phyloP scores from a whole-genome alignment of 2,888 invertebrate species.

The Geophilus truncorum region DNA sequence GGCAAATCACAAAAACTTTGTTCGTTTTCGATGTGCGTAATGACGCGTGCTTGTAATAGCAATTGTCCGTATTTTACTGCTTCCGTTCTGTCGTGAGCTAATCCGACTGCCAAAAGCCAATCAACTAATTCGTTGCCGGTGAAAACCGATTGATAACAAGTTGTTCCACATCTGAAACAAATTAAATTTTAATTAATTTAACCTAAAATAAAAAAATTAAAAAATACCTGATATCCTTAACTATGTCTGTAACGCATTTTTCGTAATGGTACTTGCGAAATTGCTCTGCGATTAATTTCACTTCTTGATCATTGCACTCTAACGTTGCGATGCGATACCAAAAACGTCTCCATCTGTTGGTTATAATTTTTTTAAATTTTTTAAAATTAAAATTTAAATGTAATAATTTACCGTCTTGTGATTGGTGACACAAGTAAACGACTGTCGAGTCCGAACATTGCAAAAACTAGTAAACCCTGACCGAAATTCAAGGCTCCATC shows the following conservation, averaged over 20 bases:
- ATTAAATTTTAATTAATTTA: too few species aligned
- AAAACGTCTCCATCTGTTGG: slow-evolving; percentile 44
- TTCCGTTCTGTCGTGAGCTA: slow-evolving; percentile 70
- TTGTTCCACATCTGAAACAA: slow-evolving; percentile 65
- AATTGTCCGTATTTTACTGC: slow-evolving; percentile 76
- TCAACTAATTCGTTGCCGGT: slow-evolving; percentile 77
- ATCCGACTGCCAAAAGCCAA: slow-evolving; percentile 76
- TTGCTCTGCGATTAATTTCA: slow-evolving; percentile 80
- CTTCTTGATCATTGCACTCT: slow-evolving; percentile 69
- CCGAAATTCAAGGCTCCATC: slow-evolving; percentile 86
- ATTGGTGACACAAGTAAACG: slow-evolving; percentile 38
- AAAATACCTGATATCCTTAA: slow-evolving; percentile 63
- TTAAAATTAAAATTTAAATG: neutral
- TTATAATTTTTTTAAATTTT: neutral
- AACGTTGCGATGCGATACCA: slow-evolving; percentile 62
- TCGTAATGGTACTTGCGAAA: slow-evolving; percentile 79
- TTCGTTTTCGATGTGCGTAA: slow-evolving; percentile 73
- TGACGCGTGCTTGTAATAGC: slow-evolving; percentile 74
- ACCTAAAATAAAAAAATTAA: neutral
- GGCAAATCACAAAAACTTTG: slow-evolving; percentile 77
- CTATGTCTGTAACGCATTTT: slow-evolving; percentile 72
- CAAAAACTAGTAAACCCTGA: slow-evolving; percentile 77
- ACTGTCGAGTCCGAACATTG: slow-evolving; percentile 75
- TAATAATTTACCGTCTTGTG: neutral
- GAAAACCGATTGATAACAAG: slow-evolving; percentile 70